A percentile compares a stretch with the other conserved stretches of the same genome.
Conservation (phyloP, 2,797 vertebrate genomes). For the Pseudomugil gertrudae region DNA sequence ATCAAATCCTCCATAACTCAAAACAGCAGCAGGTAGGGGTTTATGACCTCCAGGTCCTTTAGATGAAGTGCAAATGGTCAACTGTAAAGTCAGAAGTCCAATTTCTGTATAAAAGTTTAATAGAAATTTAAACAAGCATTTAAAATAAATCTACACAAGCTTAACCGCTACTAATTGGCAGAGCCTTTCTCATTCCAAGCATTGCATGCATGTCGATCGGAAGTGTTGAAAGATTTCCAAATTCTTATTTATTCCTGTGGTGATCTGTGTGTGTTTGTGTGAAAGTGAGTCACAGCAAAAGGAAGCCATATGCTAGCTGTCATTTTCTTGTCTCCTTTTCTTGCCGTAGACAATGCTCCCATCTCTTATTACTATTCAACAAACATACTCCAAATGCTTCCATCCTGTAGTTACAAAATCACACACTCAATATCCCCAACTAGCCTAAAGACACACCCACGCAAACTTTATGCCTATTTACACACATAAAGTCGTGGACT, state of each 20-base stretch:
- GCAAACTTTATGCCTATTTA: constrained; percentile 47
- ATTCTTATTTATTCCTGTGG: constrained; percentile 55
- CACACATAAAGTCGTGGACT: constrained; percentile 41
- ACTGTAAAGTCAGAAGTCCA: constrained; percentile 64
- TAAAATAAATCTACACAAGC: constrained; percentile 30
- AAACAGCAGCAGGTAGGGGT: constrained; percentile 76
- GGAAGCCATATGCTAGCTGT: constrained; percentile 77
- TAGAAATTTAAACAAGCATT: constrained; percentile 53
- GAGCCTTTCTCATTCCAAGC: constrained; percentile 66
- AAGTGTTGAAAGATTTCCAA: constrained; percentile 65
- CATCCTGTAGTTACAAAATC: constrained; percentile 54
- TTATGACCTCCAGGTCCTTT: constrained; percentile 77
- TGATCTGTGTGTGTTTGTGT: constrained; percentile 19
- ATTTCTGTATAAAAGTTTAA: constrained; percentile 72
- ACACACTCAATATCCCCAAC: constrained; percentile 41
- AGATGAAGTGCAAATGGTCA: constrained; percentile 61
- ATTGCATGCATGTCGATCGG: constrained; percentile 57
- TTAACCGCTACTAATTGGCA: constrained; percentile 51
- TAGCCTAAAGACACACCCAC: constrained; percentile 56
- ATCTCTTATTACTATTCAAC: constrained; percentile 62
- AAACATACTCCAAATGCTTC: constrained; percentile 44
- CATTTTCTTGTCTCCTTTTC: constrained; percentile 68
- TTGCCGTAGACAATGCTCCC: constrained; percentile 53
- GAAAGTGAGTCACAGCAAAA: constrained; percentile 61
- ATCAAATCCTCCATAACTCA: constrained; percentile 68